Evolutionary conservation across 2,888 invertebrate species (phyloP).

Genomic region (Mythimna ferrago): DNA sequence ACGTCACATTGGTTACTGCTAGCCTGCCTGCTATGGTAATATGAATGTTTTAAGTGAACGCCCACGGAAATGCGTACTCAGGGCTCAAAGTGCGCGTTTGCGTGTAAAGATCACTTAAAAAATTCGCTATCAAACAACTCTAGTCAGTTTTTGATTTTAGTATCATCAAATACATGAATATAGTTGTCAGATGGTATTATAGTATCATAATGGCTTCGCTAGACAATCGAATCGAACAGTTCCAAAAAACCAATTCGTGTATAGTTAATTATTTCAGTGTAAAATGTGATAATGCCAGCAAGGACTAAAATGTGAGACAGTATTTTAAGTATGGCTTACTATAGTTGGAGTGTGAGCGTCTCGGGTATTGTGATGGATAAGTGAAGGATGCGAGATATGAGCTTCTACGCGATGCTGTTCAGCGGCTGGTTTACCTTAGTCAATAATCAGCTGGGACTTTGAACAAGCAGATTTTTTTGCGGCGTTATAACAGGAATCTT

Average conservation of each 20-base stretch:
- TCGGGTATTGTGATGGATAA: constrained; percentile 25
- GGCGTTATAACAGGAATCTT: constrained; percentile 12
- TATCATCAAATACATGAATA: constrained; percentile 1
- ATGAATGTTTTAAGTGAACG: constrained; percentile 3
- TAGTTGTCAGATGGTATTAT: constrained; percentile 5
- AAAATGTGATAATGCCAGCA: constrained; percentile 55
- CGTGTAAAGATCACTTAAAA: background rate
- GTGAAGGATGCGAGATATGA: constrained; percentile 29
- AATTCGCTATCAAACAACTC: background rate
- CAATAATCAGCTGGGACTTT: constrained; percentile 63
- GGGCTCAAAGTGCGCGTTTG: background rate
- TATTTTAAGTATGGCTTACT: constrained; percentile 52
- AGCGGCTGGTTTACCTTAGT: constrained; percentile 63
- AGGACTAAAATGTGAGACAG: constrained; percentile 60
- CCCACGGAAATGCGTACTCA: background rate
- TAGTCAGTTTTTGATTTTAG: background rate
- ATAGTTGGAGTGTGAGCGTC: constrained; percentile 34
- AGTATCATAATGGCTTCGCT: constrained; percentile 22
- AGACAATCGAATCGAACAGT: constrained; percentile 31
- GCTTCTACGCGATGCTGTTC: constrained; percentile 46
- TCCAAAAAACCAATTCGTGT: constrained; percentile 33
- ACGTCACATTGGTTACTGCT: constrained; percentile 25
- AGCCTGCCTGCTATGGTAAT: constrained; percentile 13
- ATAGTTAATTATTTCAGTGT: constrained; percentile 55
- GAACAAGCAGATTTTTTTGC: constrained; percentile 45